Evolutionary conservation across 2,888 invertebrate genomes (phyloP).

Genomic region (Drosophila fulvimacula): DNA sequence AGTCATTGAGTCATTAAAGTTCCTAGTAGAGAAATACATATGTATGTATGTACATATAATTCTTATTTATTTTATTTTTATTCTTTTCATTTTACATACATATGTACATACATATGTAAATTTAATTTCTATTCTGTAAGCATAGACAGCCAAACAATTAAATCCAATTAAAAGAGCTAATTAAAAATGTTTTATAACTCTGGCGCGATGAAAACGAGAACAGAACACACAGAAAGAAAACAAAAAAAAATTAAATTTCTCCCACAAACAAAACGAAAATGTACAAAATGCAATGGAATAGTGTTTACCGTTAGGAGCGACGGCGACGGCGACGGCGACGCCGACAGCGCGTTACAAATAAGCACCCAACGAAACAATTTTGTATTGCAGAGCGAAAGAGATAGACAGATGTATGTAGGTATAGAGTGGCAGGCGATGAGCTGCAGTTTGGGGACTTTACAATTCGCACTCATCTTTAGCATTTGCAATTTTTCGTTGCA

Average conservation of each 20-base stretch:
- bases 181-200: slow-evolving; percentile 48
- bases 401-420: neutral
- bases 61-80: too few relatives aligned
- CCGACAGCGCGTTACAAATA: slow-evolving; percentile 23
- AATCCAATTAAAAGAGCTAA: slow-evolving; percentile 60
- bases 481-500: slow-evolving; percentile 32
- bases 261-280: slow-evolving; percentile 34
- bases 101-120: neutral
- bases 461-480: slow-evolving; percentile 51
- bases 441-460: slow-evolving; percentile 25
- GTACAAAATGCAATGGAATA: slow-evolving; percentile 44
- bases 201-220: slow-evolving; percentile 28
- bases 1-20: neutral
- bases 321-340: slow-evolving; percentile 1
- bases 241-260: slow-evolving; percentile 15
- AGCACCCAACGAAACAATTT: slow-evolving; percentile 27
- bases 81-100: neutral
- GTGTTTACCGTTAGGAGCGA: slow-evolving; percentile 47
- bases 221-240: slow-evolving; percentile 22
- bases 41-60: neutral
- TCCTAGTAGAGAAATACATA: neutral
- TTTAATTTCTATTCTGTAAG: slow-evolving; percentile 1
- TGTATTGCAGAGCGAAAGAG: neutral
- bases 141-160: slow-evolving; percentile 4
- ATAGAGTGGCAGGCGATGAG: neutral